Evolutionary conservation across 2,113 vertebrate species (phyloP).

Genomic region (Strix uralensis): DNA sequence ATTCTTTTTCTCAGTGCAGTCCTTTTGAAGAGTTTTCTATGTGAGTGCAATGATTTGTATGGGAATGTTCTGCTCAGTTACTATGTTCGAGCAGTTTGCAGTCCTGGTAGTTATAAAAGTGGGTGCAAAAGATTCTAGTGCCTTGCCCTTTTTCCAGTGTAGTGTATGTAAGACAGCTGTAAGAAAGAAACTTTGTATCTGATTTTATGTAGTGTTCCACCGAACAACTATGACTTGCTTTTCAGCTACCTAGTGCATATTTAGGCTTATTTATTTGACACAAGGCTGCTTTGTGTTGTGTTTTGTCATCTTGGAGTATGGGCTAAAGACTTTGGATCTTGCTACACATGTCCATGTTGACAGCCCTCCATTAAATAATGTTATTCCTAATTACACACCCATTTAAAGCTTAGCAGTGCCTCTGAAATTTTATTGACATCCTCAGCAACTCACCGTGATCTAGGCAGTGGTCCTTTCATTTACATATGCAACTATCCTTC

Average conservation of each 20-base stretch:
- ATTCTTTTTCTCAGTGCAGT: background rate
- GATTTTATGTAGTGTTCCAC: background rate
- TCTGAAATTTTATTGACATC: background rate
- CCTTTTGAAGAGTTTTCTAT: background rate
- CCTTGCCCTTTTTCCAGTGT: background rate
- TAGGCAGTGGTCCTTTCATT: background rate
- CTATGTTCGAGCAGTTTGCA: background rate
- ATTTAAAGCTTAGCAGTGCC: background rate
- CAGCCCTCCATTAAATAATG: background rate
- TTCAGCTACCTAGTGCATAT: background rate
- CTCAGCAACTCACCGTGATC: background rate
- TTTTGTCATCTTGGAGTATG: background rate
- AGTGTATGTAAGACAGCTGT: background rate
- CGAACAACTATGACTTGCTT: accelerated
- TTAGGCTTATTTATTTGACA: background rate
- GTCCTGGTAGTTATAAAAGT: background rate
- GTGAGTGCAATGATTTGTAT: background rate
- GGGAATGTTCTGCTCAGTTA: background rate
- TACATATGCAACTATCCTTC: background rate
- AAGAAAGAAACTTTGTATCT: background rate
- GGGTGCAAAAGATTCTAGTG: background rate
- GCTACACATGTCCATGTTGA: background rate
- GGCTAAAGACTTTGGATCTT: background rate
- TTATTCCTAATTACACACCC: background rate
- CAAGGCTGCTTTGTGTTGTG: background rate